A percentile compares a stretch with the other conserved stretches of the same genome.
phyloP scores from a whole-genome alignment of 2,888 invertebrate genomes.

The Nomada fabriciana region DNA sequence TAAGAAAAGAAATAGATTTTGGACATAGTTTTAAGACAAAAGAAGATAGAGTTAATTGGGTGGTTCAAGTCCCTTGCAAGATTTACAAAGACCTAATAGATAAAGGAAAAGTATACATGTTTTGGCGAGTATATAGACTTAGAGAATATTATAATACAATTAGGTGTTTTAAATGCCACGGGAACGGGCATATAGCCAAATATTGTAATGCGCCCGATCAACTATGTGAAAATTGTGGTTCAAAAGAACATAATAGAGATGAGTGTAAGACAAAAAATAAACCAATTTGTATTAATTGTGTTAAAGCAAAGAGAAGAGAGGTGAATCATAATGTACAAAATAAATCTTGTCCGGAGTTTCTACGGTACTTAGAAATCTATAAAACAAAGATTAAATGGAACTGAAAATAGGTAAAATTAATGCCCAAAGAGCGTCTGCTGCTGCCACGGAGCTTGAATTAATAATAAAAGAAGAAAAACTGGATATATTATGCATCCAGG shows the following conservation, averaged over 20 bases:
- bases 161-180: slow-evolving; percentile 2
- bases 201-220: not conserved
- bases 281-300: not conserved
- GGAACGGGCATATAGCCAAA: not conserved
- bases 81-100: not conserved
- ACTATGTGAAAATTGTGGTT: not conserved
- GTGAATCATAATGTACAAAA: too few species aligned
- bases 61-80: not conserved
- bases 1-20: not conserved
- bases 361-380: too few species aligned
- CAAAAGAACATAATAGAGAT: not conserved
- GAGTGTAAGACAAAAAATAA: not conserved
- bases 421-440: too few species aligned
- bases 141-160: not conserved
- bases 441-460: too few species aligned
- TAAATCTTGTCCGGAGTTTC: too few species aligned
- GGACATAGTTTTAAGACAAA: not conserved
- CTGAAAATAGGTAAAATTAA: too few species aligned
- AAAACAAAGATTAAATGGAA: too few species aligned
- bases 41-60: slow-evolving; percentile 13
- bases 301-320: not conserved
- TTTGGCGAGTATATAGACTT: not conserved
- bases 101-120: not conserved
- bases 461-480: too few species aligned
- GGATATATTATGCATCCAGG: too few species aligned